phyloP scores from a whole-genome alignment of 2,113 vertebrate genomes.

The Urocitellus parryii region DNA sequence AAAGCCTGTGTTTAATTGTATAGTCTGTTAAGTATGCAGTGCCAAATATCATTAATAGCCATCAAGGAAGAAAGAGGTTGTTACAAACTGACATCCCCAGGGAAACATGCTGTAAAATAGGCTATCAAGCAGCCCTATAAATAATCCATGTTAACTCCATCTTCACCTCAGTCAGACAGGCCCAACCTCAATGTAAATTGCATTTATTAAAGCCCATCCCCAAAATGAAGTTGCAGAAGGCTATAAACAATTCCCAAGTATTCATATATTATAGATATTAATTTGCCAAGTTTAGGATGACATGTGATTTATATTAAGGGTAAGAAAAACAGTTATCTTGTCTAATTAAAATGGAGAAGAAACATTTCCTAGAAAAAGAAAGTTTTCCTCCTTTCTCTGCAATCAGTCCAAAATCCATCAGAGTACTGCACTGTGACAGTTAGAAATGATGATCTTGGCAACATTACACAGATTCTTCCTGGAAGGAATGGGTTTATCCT shows the following conservation, averaged over 20 bases:
- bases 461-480: neutral
- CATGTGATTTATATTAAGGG: slow-evolving; percentile 15
- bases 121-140: neutral
- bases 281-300: slow-evolving; percentile 40
- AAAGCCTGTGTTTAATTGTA: slow-evolving; percentile 45
- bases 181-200: neutral
- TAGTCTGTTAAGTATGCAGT: slow-evolving; percentile 14
- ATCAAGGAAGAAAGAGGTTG: slow-evolving; percentile 49
- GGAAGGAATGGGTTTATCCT: neutral
- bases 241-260: neutral
- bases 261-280: slow-evolving; percentile 49
- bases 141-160: slow-evolving; percentile 33
- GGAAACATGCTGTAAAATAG: neutral
- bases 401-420: neutral
- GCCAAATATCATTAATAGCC: slow-evolving; percentile 51
- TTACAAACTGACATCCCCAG: neutral
- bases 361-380: slow-evolving; percentile 26
- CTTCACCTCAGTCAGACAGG: neutral
- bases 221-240: neutral
- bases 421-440: neutral
- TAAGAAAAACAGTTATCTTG: neutral
- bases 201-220: neutral
- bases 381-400: neutral
- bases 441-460: neutral
- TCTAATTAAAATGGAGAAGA: slow-evolving; percentile 36